Base-by-base conservation (phyloP, 2,797 vertebrate genomes). In the Danio aesculapii region DNA sequence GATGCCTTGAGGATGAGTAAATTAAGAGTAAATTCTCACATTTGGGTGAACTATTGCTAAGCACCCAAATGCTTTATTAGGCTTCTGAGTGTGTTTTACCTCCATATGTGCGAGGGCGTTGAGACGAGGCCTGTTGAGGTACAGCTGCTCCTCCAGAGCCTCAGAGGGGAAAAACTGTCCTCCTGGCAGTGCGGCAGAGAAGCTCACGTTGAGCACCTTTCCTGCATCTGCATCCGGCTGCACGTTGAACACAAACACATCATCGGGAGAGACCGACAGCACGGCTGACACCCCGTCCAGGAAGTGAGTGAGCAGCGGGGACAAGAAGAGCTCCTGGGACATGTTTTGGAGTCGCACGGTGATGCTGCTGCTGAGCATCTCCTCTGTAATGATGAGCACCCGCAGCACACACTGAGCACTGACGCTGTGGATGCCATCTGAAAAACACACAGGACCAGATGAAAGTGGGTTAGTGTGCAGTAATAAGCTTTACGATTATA, bases 261-360 rank as follows among this genome's bases (percentile, higher is more conserved):
- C 96, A 78, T 98, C 97, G 0, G 96, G 94, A 1, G 97, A 97
- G 0, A 97, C 97, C 0, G 96, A 96, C 0, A 99, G 94, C 81
- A 99, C 96, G 0, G 96, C 95, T 3, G 98, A 97, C 90, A 99
- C 96, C 0, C 97, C 98, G 81, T 99, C 97, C 84, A 99, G 92
- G 84, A 99, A 99, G 90, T 92, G 94, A 62, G 93, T 91, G 57
- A 99, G 90, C 82, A 97, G 92, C 0, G 98, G 98, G 0, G 98
- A 99, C 44, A 99, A 94, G 90, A 99, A 99, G 68, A 95, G 96
- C 89, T 99, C 97, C 93, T 99, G 97, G 91, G 97, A 98, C 97
- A 99, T 98, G 91, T 99, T 99, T 91, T 99, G 96, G 21, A 99
- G 94, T 5, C 98, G 96, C 81, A 99, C 98, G 0, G 98, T 99